Base-by-base conservation (phyloP, 2,113 vertebrate species). In the Ptilonorhynchus violaceus region DNA sequence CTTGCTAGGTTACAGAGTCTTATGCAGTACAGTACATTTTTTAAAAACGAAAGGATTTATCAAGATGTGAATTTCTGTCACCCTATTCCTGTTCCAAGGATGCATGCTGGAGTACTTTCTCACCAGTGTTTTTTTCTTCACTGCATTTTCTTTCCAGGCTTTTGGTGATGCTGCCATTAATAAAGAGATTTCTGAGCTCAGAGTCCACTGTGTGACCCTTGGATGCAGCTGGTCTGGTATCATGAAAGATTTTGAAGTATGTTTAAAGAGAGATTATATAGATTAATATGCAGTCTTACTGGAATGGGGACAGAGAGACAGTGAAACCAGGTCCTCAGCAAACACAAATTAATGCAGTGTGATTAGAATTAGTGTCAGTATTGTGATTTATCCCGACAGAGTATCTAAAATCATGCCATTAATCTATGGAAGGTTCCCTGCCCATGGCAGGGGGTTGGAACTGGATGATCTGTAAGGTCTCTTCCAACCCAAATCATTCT, bases 161-260 rank as follows among this genome's bases (percentile, higher is more conserved):
- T 98, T 98, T 91, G 97, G 97, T 19, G 98, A 98, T 91, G 97
- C 97, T 58, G 98, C 98, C 80, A 98, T 98, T 67, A 98, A 98
- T 77, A 98, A 98, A 85, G 98, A 98, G 95, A 98, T 98, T 82
- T 98, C 97, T 55, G 98, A 98, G 8, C 94, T 98, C 89, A 92
- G 70, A 74, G 98, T 98, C 10, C 98, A 92, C 93, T 98, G 98
- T 49, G 92, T 93, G 46, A 98, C 96, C 92, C 92, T 85, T 1
- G 97, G 98, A n/a, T 98, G 98, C 95, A 94, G 58, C 19, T 98
- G 98, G 98, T 97, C 91, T 62, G 97, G 97, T 6, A 66, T 75
- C 63, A 93, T 98, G 88, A 97, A 95, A 63, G 94, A 97, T 59
- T 98, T 98, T 84, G 98, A 98, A 81, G 98, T 98, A 94, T 0